A percentile compares a stretch with the other conserved stretches of the same genome.
Evolutionary conservation across 35 echinoderm and acorn worm genomes (phyloP).

Genomic region (Patiria miniata): DNA sequence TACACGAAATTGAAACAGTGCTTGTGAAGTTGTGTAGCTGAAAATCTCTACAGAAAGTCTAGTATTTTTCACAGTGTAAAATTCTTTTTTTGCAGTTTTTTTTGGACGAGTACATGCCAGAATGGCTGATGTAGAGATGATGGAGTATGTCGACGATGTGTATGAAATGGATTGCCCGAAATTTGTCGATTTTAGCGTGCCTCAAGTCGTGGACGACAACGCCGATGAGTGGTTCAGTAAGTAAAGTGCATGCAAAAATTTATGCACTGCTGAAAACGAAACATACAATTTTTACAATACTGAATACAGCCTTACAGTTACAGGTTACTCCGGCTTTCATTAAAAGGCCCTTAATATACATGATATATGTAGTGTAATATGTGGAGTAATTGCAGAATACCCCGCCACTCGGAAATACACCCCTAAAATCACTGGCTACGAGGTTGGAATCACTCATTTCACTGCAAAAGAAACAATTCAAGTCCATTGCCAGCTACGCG

Average conservation of each 20-base stretch:
- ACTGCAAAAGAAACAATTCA: too few species aligned
- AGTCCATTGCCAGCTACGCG: too few species aligned
- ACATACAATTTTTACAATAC: background rate
- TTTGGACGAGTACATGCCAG: background rate
- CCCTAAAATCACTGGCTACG: too few species aligned
- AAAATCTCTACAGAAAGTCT: background rate
- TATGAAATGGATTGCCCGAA: slow-evolving; percentile 64
- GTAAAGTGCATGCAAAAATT: background rate
- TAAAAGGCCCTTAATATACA: slow-evolving; percentile 20
- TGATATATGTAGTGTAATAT: too few species aligned
- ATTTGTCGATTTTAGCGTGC: slow-evolving; percentile 67
- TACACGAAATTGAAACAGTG: slow-evolving; percentile 27
- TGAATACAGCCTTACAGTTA: background rate
- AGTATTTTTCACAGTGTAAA: background rate
- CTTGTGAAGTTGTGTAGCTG: too few species aligned
- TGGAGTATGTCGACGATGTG: slow-evolving; percentile 25
- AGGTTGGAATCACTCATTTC: too few species aligned
- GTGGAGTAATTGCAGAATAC: too few species aligned
- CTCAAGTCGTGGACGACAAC: slow-evolving; percentile 39
- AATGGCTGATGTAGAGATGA: background rate
- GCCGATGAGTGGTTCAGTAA: slow-evolving; percentile 74
- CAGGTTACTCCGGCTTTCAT: background rate
- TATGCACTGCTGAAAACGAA: background rate
- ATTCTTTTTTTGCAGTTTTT: background rate
- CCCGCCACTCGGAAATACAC: too few species aligned